Percentiles rank a stretch among this genome's conserved stretches.
Evolutionary conservation across 1,140 invertebrate genomes (phyloP).

Genomic region (Pseudomyrmex gracilis): DNA sequence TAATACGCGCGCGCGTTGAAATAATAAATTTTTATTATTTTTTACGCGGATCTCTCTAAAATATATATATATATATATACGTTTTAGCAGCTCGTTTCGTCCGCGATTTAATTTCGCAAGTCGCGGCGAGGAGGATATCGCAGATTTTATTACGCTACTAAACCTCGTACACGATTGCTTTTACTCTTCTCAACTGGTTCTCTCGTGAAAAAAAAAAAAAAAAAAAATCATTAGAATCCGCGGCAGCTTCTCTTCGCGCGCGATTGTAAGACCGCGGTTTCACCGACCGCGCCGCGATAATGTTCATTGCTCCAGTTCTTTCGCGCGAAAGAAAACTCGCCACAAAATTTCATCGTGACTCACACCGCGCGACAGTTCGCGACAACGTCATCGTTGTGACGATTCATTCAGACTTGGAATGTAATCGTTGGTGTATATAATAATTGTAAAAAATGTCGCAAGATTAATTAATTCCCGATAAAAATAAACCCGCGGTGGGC

Average conservation of each 20-base stretch:
- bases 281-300: slow-evolving; percentile 25
- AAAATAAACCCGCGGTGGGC: too few relatives aligned
- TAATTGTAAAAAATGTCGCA: not conserved
- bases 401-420: not conserved
- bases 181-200: not conserved
- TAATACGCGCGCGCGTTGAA: too few relatives aligned
- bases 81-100: too few relatives aligned
- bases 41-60: too few relatives aligned
- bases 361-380: not conserved
- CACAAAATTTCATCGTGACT: slow-evolving; percentile 22
- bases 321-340: not conserved
- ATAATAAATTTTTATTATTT: too few relatives aligned
- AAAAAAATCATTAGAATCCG: not conserved
- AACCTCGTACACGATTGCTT: not conserved
- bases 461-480: not conserved
- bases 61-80: too few relatives aligned
- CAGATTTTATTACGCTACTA: not conserved
- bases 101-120: not conserved
- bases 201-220: too few relatives aligned
- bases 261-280: slow-evolving; percentile 4
- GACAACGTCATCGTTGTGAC: not conserved
- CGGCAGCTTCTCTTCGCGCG: slow-evolving; percentile 16
- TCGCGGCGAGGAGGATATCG: not conserved
- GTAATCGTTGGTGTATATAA: too few relatives aligned
- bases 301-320: slow-evolving; percentile 34